phyloP scores from a whole-genome alignment of 2,888 invertebrate genomes.

The Cryptocheilus praepositus region DNA sequence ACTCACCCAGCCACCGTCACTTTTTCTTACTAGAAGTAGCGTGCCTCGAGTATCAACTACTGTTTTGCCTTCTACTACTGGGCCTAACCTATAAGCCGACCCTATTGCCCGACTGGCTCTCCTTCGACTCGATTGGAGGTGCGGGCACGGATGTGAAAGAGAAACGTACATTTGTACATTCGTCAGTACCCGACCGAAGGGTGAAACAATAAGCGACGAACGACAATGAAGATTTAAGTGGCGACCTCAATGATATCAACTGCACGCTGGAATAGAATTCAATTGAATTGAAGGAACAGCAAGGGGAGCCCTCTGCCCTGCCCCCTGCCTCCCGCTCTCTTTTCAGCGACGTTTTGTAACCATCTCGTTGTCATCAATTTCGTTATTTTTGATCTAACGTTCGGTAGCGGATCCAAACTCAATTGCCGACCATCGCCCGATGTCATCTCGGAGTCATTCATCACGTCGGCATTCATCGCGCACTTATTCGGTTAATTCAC shows the following conservation, averaged over 20 bases:
- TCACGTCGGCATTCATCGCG: no score
- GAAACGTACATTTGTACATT: constrained; percentile 65
- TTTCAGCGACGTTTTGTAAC: constrained; percentile 61
- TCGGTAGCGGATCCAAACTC: no score
- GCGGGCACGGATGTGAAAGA: constrained; percentile 65
- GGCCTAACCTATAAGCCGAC: constrained; percentile 24
- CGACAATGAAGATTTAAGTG: constrained; percentile 75
- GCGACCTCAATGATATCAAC: constrained; percentile 75
- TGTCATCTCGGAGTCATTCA: no score
- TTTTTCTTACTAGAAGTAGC: constrained; percentile 27
- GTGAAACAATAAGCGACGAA: constrained; percentile 74
- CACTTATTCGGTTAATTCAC: no score
- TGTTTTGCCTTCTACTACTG: constrained; percentile 38
- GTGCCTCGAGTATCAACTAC: constrained; percentile 33
- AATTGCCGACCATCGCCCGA: no score
- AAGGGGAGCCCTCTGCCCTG: constrained; percentile 59
- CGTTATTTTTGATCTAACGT: constrained; percentile 21
- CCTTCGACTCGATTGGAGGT: constrained; percentile 54
- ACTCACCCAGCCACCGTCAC: constrained; percentile 4
- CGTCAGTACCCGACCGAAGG: constrained; percentile 69
- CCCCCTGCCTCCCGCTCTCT: constrained; percentile 31
- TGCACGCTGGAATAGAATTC: constrained; percentile 74
- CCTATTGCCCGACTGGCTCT: constrained; percentile 41
- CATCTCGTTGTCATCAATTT: constrained; percentile 55
- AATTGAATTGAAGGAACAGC: constrained; percentile 74